Conservation (phyloP, 2,113 vertebrate genomes). For the Anser brachyrhynchus region DNA sequence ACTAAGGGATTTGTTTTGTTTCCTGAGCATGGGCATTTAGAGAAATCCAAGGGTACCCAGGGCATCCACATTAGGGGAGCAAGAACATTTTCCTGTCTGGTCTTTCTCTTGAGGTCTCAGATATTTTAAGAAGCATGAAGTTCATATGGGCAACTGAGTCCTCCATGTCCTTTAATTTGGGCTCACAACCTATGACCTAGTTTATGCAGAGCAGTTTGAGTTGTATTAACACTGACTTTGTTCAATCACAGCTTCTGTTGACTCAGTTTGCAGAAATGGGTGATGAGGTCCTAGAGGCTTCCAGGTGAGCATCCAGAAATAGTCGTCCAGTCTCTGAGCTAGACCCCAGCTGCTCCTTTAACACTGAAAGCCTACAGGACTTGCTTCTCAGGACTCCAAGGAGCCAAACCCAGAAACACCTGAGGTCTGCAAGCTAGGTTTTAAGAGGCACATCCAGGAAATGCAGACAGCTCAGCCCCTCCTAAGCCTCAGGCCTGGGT, state of each 20-base stretch:
- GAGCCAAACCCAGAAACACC: neutral
- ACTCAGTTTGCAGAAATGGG: neutral
- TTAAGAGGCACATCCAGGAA: neutral
- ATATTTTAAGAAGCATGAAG: neutral
- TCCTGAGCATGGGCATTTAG: neutral
- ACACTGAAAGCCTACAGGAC: neutral
- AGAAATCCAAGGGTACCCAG: neutral
- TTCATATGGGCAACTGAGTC: neutral
- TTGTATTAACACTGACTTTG: neutral
- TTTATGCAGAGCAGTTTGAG: neutral
- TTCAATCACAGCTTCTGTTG: accelerated
- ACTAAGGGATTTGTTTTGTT: neutral
- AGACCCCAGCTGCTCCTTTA: neutral
- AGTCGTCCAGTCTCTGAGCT: neutral
- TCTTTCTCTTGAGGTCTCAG: neutral
- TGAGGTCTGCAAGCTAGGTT: neutral
- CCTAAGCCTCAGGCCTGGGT: neutral
- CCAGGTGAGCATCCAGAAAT: neutral
- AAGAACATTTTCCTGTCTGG: neutral
- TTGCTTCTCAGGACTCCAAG: neutral
- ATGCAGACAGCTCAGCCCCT: neutral
- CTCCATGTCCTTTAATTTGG: neutral
- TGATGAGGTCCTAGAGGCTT: neutral
- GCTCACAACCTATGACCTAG: neutral
- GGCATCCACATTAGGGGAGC: neutral